Evolutionary conservation across 2,797 vertebrate species (phyloP), one percentile per base, ranked within the genome.

Genomic region (Lates japonicus): DNA sequence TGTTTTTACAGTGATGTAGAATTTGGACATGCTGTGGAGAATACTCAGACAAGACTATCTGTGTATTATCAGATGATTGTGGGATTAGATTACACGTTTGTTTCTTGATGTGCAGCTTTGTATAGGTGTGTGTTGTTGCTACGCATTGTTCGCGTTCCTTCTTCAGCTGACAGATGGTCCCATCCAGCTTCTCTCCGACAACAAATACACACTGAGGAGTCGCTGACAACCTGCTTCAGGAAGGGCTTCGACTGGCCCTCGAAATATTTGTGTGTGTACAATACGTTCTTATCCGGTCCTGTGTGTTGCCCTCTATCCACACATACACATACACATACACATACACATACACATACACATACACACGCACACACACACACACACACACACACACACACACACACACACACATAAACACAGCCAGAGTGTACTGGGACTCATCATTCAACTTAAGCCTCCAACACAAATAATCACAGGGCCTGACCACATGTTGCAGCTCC

Each of bases 381-480:
- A 51, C n/a, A 25, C 54, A 80, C n/a, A n/a, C n/a, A n/a, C n/a
- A 71, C 20, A 59, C 35, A 59, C 3, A 19, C 79, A 72, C 77
- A 66, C 81, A 59, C 29, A 31, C 20, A 51, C n/a, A 25, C 54
- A 80, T 55, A 81, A 71, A 89, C 79, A 83, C 46, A 65, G 71
- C 52, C 3, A 13, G 59, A 80, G 88, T 74, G 87, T 76, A 82
- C 42, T 44, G 87, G 87, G 90, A 91, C 80, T 92, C 87, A 91
- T 95, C 92, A 90, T 92, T 94, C 94, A 91, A 73, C 88, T 76
- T 81, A 62, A 90, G 73, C 67, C 89, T 90, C 85, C 78, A 92
- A 93, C 88, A 93, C 86, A 95, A 95, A 95, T 94, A 95, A 94
- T 92, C 93, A 83, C 63, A 79, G 69, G 61, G 73, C 82, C 54